A percentile compares a stretch with the other conserved stretches of the same genome.
These are phyloP conservation scores for Phoenicopterus ruber DNA, from an alignment of 2,113 vertebrate species.

Conservation along the genomic window DNA sequence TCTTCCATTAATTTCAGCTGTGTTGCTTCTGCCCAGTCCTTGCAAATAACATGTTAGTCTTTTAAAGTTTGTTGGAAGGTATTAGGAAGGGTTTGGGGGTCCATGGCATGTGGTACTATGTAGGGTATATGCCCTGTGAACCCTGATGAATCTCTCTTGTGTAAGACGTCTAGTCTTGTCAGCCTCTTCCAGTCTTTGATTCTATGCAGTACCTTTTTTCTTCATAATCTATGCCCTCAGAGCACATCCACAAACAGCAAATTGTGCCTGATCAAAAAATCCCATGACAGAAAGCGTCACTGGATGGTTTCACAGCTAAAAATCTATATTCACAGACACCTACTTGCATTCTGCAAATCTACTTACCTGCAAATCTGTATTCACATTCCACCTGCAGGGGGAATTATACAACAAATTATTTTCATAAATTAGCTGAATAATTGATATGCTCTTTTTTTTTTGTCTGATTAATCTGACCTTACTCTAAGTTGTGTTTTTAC, in stretches of 20 bases:
- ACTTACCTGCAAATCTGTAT: neutral
- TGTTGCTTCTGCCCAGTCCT: neutral
- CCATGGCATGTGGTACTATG: neutral
- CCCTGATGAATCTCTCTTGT: neutral
- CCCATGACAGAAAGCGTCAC: neutral
- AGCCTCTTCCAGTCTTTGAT: neutral
- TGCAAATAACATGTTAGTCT: neutral
- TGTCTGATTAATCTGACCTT: neutral
- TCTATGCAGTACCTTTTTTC: neutral
- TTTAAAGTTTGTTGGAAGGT: neutral
- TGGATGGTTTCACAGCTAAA: neutral
- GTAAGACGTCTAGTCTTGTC: neutral
- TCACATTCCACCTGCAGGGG: neutral
- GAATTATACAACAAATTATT: neutral
- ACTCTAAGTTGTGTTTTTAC: neutral
- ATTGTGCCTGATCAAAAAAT: neutral
- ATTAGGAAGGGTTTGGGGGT: neutral
- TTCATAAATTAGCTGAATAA: neutral
- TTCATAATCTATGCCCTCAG: neutral
- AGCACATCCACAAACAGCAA: neutral
- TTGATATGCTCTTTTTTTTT: neutral
- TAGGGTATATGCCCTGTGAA: neutral
- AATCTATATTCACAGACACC: neutral
- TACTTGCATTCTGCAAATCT: neutral
- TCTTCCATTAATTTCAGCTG: neutral